A percentile compares a stretch with the other conserved stretches of the same genome.
These are phyloP conservation scores for Pardosa pseudoannulata DNA, from an alignment of 2,888 invertebrate species.

Conservation along the genomic window DNA sequence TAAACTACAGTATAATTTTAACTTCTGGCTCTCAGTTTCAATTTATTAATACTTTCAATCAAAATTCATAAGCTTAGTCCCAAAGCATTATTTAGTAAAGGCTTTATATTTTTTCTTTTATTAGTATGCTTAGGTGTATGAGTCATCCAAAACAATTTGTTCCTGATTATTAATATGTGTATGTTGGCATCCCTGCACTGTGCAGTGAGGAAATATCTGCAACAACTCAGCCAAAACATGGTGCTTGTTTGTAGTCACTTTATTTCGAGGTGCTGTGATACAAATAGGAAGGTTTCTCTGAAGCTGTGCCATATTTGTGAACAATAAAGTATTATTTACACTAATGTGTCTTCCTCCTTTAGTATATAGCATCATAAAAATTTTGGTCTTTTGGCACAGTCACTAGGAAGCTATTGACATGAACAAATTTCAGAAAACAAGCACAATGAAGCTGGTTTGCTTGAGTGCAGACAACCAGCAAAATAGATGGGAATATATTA, in stretches of 20 bases:
- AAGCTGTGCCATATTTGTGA: slow-evolving; percentile 71
- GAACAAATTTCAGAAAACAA: background rate
- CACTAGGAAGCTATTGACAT: background rate
- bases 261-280: slow-evolving; percentile 70
- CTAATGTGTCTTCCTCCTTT: slow-evolving; percentile 54
- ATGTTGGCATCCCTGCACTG: slow-evolving; percentile 52
- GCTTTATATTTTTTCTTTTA: slow-evolving; percentile 8
- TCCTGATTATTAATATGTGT: slow-evolving; percentile 35
- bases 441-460: slow-evolving; percentile 50
- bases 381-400: slow-evolving; percentile 8
- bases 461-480: slow-evolving; percentile 23
- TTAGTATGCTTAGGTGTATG: slow-evolving; percentile 18
- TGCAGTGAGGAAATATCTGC: slow-evolving; percentile 55
- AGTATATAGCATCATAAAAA: background rate
- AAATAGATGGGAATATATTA: background rate
- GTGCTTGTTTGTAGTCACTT: slow-evolving; percentile 68
- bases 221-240: slow-evolving; percentile 64
- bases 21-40: too few species aligned
- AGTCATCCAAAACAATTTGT: slow-evolving; percentile 40
- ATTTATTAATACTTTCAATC: background rate
- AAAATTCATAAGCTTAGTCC: background rate
- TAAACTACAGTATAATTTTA: too few species aligned
- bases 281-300: slow-evolving; percentile 39
- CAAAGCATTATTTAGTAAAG: slow-evolving; percentile 16
- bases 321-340: slow-evolving; percentile 73